phyloP scores from a whole-genome alignment of 2,888 invertebrate species.

The Conchocele bisecta region DNA sequence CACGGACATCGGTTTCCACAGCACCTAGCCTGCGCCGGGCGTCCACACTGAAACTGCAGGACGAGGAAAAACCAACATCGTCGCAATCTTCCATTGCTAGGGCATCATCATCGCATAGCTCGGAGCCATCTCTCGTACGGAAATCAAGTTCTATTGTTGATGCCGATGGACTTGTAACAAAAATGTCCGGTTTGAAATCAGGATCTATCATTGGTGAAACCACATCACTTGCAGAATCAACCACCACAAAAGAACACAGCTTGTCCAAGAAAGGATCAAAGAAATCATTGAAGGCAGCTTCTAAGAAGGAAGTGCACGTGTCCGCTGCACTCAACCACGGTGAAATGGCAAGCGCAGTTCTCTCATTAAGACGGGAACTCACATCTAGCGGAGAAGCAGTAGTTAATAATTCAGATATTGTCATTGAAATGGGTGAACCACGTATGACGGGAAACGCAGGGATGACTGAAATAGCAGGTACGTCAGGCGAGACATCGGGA shows the following conservation, averaged over 20 bases:
- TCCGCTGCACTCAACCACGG: background rate
- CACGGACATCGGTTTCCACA: too few species aligned
- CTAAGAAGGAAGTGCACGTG: constrained; percentile 1
- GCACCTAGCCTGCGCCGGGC: too few species aligned
- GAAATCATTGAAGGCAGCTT: too few species aligned
- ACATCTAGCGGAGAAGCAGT: background rate
- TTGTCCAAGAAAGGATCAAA: constrained; percentile 19
- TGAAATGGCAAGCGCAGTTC: background rate
- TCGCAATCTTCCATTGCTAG: too few species aligned
- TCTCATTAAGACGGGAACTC: constrained; percentile 17
- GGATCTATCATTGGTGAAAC: constrained; percentile 56
- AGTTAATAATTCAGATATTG: background rate
- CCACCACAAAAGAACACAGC: background rate
- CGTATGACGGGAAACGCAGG: too few species aligned
- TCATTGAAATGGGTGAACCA: background rate
- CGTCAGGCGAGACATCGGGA: constrained; percentile 20
- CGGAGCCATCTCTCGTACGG: too few species aligned
- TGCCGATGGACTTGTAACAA: too few species aligned
- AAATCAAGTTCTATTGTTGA: too few species aligned
- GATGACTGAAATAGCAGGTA: background rate
- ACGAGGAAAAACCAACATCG: too few species aligned
- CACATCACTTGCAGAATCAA: constrained; percentile 5
- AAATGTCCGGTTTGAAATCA: constrained; percentile 33
- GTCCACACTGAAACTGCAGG: too few species aligned
- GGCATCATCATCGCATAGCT: too few species aligned